Evolutionary conservation across 2,888 invertebrate species (phyloP), one percentile per base, ranked within the genome.

Genomic region (Listrodromus nycthemerus): DNA sequence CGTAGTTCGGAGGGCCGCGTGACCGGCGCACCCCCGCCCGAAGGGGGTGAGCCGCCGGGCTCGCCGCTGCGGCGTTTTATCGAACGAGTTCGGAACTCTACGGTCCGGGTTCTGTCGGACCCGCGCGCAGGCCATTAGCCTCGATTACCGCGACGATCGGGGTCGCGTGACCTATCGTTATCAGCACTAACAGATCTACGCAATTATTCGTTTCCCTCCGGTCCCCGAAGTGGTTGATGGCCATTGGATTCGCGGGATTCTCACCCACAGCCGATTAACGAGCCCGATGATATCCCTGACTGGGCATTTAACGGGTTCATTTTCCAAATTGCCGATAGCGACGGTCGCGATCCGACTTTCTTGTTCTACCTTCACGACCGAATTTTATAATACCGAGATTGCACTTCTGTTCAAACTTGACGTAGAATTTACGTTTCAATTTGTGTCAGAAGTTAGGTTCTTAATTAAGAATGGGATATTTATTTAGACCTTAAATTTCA

Each of bases 151-250:
- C 61, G 81, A 79, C 75, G 61, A 81, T 78, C 80, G 73, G 55
- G 73, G 45, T 83, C 65, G 78, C 81, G 80, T 84, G 81, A 84
- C 81, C 78, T 19, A 70, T 66, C 78, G 66, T 78, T 58, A 84
- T 84, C 81, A 45, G 50, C 78, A 71, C 63, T n/a, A 27, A 30
- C 41, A 61, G 75, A 84, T 84, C 75, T 75, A 52, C 50, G 71
- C 81, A 81, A 79, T 84, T 84, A 81, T 84, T 84, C 81, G 81
- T 81, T 81, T 66, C 78, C 74, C 81, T 78, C 37, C 52, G 77
- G 63, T 78, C 74, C 24, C 65, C 65, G 27, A 74, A 71, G 61
- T 41, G 48, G 65, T 33, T 33, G 30, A 67, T 71, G 61, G 67
- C 80, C 19, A 83, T 76, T 80, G 73, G 76, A 76, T 76, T 76